A percentile compares a stretch with the other conserved stretches of the same genome.
These are phyloP conservation scores for Hyperoodon ampullatus DNA, from an alignment of 2,113 vertebrate species.

Conservation along the genomic window DNA sequence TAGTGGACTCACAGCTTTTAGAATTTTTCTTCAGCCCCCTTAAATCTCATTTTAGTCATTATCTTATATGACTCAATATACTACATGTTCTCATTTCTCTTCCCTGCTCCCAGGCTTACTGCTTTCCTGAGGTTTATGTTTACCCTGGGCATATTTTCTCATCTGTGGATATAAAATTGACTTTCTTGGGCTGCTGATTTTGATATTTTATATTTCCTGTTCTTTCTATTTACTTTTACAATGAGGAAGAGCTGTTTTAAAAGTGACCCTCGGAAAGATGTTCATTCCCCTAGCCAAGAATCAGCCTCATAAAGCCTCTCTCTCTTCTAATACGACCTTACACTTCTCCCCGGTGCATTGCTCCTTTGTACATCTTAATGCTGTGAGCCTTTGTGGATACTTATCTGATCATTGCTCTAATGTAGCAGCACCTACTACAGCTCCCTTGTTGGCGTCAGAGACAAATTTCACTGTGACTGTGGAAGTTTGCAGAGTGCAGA, in stretches of 20 bases:
- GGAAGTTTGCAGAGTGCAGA: too few species aligned
- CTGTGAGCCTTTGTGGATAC: neutral
- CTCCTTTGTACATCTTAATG: neutral
- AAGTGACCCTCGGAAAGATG: conserved; percentile 30
- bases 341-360: neutral
- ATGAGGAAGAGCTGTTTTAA: conserved; percentile 1
- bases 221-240: conserved; percentile 54
- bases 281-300: neutral
- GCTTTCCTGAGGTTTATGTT: conserved; percentile 11
- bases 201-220: conserved; percentile 1
- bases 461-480: neutral
- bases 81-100: neutral
- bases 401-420: neutral
- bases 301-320: neutral
- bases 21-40: conserved; percentile 49
- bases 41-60: conserved; percentile 55
- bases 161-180: neutral
- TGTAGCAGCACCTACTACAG: too few species aligned
- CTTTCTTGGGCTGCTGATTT: neutral
- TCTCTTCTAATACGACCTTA: neutral
- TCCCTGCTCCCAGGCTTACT: neutral
- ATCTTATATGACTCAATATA: conserved; percentile 35
- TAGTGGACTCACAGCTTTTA: conserved; percentile 42
- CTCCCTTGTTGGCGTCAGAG: neutral
- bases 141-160: neutral